Evolutionary conservation across 1,140 invertebrate genomes (phyloP).

Genomic region (Macrobrachium rosenbergii): DNA sequence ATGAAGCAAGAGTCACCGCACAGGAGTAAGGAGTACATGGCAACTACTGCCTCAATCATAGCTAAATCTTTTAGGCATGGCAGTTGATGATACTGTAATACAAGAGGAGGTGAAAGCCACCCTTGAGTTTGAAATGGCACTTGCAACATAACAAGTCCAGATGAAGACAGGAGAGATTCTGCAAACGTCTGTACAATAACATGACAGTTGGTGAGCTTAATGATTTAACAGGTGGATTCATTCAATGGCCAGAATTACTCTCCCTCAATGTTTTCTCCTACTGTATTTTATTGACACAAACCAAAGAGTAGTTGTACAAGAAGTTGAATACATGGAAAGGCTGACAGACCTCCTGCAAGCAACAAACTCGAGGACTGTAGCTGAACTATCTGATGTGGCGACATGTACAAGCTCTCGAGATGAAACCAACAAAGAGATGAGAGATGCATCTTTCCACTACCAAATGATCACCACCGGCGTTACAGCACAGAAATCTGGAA

Average conservation of each 20-base stretch:
- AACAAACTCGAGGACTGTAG: constrained; percentile 26
- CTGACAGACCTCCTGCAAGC: constrained; percentile 16
- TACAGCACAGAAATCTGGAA: constrained; percentile 25
- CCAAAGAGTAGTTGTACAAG: constrained; percentile 55
- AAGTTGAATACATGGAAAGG: constrained; percentile 37
- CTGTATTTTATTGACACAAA: constrained; percentile 16
- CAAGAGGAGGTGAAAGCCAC: constrained; percentile 41
- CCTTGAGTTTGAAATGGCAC: constrained; percentile 48
- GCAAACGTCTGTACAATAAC: constrained; percentile 57
- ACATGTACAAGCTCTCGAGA: constrained; percentile 35
- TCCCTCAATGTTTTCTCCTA: constrained; percentile 24
- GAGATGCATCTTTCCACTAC: constrained; percentile 57
- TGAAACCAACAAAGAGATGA: constrained; percentile 47
- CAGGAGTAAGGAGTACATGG: constrained; percentile 62
- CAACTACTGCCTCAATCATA: constrained; percentile 45
- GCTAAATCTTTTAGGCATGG: constrained; percentile 19
- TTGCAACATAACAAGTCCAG: constrained; percentile 53
- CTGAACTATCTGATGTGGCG: constrained; percentile 61
- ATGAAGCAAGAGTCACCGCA: constrained; percentile 47
- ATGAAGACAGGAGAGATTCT: constrained; percentile 50
- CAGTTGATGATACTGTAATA: constrained; percentile 11
- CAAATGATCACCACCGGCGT: constrained; percentile 45
- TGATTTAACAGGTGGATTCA: neutral
- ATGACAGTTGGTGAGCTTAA: constrained; percentile 58
- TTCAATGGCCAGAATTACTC: constrained; percentile 43